A percentile compares a stretch with the other conserved stretches of the same genome.
These are phyloP conservation scores for Steinernema carpocapsae DNA, from an alignment of 2,888 invertebrate species.

Conservation along the genomic window DNA sequence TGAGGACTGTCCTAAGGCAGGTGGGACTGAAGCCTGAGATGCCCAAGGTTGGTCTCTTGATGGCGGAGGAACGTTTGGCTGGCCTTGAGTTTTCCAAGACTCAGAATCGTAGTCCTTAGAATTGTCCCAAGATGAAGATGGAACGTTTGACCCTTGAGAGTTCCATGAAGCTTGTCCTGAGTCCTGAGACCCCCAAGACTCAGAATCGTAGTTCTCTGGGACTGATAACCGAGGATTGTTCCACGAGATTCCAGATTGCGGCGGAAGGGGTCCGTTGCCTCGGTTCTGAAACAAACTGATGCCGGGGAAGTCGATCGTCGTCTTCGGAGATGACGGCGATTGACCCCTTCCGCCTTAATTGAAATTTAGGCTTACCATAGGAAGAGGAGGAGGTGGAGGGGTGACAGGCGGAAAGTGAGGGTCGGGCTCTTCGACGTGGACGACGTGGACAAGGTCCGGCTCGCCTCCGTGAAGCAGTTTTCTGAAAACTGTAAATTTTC, in stretches of 20 bases:
- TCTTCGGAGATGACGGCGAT: not conserved
- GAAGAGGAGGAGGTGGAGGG: slow-evolving; percentile 14
- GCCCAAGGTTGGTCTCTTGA: too few species aligned
- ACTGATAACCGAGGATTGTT: too few species aligned
- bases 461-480: not conserved
- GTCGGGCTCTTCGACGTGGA: not conserved
- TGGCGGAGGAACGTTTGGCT: too few species aligned
- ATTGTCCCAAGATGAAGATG: too few species aligned
- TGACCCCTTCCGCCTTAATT: not conserved
- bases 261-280: slow-evolving; percentile 13
- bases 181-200: too few species aligned
- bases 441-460: not conserved
- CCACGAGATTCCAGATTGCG: not conserved
- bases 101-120: too few species aligned
- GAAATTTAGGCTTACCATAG: slow-evolving; percentile 11
- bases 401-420: not conserved
- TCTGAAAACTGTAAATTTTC: not conserved
- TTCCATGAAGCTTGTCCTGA: too few species aligned
- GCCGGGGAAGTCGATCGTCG: not conserved
- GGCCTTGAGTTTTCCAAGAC: too few species aligned
- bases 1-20: too few species aligned
- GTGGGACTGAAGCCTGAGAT: too few species aligned
- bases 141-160: too few species aligned
- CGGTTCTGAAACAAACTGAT: not conserved
- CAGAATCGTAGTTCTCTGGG: too few species aligned